phyloP scores from a whole-genome alignment of 2,888 invertebrate species.

The Microplitis manilae region DNA sequence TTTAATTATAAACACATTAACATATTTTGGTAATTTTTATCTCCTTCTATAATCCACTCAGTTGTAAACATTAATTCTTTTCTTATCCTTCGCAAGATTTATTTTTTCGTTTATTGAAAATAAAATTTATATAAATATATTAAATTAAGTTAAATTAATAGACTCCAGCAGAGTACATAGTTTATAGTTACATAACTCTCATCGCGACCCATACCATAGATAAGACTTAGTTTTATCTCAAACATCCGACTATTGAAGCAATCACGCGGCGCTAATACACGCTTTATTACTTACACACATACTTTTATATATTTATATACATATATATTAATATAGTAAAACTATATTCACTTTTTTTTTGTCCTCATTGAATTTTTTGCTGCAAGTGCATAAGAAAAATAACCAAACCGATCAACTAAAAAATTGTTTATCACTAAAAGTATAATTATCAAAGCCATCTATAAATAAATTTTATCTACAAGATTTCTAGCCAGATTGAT shows the following conservation, averaged over 20 bases:
- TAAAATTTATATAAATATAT: no score
- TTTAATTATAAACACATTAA: neutral
- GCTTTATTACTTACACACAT: neutral
- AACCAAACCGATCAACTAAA: no score
- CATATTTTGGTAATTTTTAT: neutral
- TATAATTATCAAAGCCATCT: no score
- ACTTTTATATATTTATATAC: neutral
- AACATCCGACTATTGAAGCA: slow-evolving; percentile 53
- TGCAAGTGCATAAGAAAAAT: neutral
- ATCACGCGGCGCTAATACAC: slow-evolving; percentile 48
- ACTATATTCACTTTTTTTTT: neutral
- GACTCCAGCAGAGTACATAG: slow-evolving; percentile 49
- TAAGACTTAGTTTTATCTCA: slow-evolving; percentile 58
- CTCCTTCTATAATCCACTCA: no score
- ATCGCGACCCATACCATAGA: slow-evolving; percentile 45
- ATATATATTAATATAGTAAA: neutral
- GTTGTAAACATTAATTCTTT: no score
- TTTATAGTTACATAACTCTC: slow-evolving; percentile 47
- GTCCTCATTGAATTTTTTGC: no score
- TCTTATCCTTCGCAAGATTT: no score
- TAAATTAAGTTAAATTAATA: no score
- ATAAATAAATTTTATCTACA: no score
- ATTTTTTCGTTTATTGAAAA: no score
- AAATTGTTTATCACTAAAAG: no score
- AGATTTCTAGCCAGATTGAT: no score